Evolutionary conservation across 2,797 vertebrate species (phyloP).

Genomic region (Decapterus maruadsi): DNA sequence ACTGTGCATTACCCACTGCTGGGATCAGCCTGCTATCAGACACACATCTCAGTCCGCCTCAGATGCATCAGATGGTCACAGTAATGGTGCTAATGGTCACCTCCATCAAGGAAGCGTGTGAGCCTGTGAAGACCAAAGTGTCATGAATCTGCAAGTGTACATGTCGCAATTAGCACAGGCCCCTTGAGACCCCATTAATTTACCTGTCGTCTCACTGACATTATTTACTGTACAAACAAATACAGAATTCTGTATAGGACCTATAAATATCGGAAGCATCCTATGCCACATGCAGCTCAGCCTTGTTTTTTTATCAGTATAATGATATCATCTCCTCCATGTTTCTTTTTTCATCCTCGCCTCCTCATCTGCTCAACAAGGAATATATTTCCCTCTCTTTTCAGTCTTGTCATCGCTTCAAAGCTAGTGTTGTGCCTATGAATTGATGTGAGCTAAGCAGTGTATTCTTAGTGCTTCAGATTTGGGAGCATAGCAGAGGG

Average conservation of each 20-base stretch:
- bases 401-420: slow-evolving; percentile 58
- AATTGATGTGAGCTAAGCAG: slow-evolving; percentile 43
- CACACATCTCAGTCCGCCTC: slow-evolving; percentile 57
- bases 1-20: slow-evolving; percentile 64
- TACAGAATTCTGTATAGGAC: not conserved
- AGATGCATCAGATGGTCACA: slow-evolving; percentile 65
- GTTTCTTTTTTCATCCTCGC: slow-evolving; percentile 40
- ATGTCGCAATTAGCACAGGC: slow-evolving; percentile 31
- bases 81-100: slow-evolving; percentile 55
- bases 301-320: slow-evolving; percentile 42
- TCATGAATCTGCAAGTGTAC: slow-evolving; percentile 47
- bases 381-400: slow-evolving; percentile 53
- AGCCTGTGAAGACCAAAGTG: slow-evolving; percentile 42
- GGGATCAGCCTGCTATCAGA: slow-evolving; percentile 64
- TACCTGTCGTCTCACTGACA: slow-evolving; percentile 23
- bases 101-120: slow-evolving; percentile 67
- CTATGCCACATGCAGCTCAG: not conserved
- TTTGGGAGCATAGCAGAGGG: slow-evolving; percentile 17
- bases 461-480: slow-evolving; percentile 38
- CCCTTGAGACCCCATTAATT: slow-evolving; percentile 18
- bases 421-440: slow-evolving; percentile 41
- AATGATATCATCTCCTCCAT: slow-evolving; percentile 60
- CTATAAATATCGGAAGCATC: not conserved
- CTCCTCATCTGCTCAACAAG: slow-evolving; percentile 50
- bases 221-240: not conserved